Evolutionary conservation across 1,140 invertebrate genomes (phyloP).

Genomic region (Caenorhabditis inopinata): DNA sequence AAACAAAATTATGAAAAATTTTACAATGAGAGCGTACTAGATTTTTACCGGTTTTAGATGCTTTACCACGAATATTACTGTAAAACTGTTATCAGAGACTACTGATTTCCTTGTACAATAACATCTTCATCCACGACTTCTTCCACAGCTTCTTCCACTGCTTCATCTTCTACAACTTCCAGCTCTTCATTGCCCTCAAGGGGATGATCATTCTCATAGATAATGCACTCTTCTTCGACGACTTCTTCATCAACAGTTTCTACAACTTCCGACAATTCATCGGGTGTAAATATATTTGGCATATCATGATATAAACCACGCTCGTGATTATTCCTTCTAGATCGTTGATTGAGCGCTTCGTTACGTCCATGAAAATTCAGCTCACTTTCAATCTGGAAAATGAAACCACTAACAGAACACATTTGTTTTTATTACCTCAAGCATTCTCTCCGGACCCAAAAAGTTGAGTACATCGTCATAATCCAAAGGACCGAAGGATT

Average conservation of each 20-base stretch:
- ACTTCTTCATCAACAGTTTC: background rate
- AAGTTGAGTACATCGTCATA: background rate
- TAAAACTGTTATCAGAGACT: background rate
- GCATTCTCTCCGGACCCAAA: background rate
- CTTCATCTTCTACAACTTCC: background rate
- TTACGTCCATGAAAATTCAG: conserved; percentile 2
- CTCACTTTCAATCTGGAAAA: background rate
- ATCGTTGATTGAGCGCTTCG: background rate
- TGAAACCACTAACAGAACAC: no score
- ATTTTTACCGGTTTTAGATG: background rate
- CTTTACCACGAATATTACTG: background rate
- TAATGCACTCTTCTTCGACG: background rate
- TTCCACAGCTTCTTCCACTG: background rate
- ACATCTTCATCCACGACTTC: background rate
- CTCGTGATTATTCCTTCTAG: background rate
- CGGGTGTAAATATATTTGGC: background rate
- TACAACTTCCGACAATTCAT: background rate
- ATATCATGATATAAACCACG: background rate
- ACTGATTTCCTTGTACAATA: background rate
- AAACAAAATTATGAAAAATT: background rate
- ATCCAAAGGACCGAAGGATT: background rate
- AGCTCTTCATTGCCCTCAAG: background rate
- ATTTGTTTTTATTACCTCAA: background rate
- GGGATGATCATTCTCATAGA: background rate
- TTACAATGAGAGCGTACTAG: background rate